A percentile compares a stretch with the other conserved stretches of the same genome.
These are phyloP conservation scores for Intellagama lesueurii DNA, from an alignment of 2,797 vertebrate species.

Conservation along the genomic window DNA sequence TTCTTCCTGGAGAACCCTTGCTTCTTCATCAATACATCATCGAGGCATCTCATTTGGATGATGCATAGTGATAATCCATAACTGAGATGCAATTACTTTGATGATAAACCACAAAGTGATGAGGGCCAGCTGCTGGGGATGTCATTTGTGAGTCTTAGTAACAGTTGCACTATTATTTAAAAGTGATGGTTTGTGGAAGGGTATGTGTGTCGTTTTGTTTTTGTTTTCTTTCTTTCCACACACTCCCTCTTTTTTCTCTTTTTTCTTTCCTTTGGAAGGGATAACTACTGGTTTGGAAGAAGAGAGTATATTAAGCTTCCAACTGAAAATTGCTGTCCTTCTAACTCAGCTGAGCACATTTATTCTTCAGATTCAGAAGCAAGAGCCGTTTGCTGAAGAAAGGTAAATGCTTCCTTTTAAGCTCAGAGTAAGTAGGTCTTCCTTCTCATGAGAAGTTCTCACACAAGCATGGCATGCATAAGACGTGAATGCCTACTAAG, in stretches of 20 bases:
- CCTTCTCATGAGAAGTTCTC: conserved; percentile 45
- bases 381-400: conserved; percentile 21
- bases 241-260: background rate
- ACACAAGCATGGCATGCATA: background rate
- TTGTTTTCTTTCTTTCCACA: conserved; percentile 40
- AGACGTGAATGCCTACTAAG: no score
- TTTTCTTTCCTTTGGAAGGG: conserved; percentile 58
- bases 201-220: background rate
- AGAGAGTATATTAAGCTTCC: conserved; percentile 8
- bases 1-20: conserved; percentile 45
- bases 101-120: conserved; percentile 64
- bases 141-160: conserved; percentile 63
- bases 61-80: conserved; percentile 57
- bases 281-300: conserved; percentile 53
- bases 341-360: conserved; percentile 36
- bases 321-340: conserved; percentile 16
- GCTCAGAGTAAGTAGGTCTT: conserved; percentile 47
- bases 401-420: background rate
- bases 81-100: conserved; percentile 38
- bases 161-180: conserved; percentile 69
- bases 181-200: conserved; percentile 1
- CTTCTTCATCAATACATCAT: conserved; percentile 60
- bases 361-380: conserved; percentile 46
- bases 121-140: conserved; percentile 68
- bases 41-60: conserved; percentile 56